A percentile compares a stretch with the other conserved stretches of the same genome.
phyloP scores from a whole-genome alignment of 2,113 vertebrate genomes.

The Vulpes ferrilata region DNA sequence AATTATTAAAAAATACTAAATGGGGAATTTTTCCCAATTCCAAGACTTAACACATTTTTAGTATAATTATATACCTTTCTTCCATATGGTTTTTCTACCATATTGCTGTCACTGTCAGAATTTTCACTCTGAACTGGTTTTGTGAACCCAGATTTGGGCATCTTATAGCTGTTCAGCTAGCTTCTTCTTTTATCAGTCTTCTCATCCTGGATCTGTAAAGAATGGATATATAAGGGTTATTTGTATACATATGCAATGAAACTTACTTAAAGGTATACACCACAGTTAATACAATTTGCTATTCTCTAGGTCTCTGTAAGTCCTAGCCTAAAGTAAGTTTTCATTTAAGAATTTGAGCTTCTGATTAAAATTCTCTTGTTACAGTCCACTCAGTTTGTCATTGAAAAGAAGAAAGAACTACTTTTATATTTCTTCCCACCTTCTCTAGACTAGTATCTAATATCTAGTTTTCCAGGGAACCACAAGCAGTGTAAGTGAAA shows the following conservation, averaged over 20 bases:
- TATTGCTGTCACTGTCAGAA: conserved; percentile 96
- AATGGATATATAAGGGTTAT: conserved; percentile 62
- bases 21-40: background rate
- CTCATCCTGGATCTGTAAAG: conserved; percentile 95
- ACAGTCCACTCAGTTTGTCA: background rate
- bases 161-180: conserved; percentile 96
- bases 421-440: background rate
- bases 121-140: conserved; percentile 91
- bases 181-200: conserved; percentile 90
- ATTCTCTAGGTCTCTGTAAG: background rate
- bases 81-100: conserved; percentile 98
- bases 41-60: conserved; percentile 31
- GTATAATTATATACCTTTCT: conserved; percentile 93
- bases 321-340: conserved; percentile 18
- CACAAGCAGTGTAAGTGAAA: background rate
- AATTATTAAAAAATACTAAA: conserved; percentile 45
- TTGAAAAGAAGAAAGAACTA: background rate
- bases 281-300: background rate
- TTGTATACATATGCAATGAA: background rate
- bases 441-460: conserved; percentile 8
- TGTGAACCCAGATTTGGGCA: conserved; percentile 97
- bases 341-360: conserved; percentile 19
- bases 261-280: background rate
- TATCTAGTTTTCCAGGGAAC: background rate
- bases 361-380: conserved; percentile 22